Base-by-base conservation (phyloP, 1,140 invertebrate genomes). In the Armadillidium nasatum region DNA sequence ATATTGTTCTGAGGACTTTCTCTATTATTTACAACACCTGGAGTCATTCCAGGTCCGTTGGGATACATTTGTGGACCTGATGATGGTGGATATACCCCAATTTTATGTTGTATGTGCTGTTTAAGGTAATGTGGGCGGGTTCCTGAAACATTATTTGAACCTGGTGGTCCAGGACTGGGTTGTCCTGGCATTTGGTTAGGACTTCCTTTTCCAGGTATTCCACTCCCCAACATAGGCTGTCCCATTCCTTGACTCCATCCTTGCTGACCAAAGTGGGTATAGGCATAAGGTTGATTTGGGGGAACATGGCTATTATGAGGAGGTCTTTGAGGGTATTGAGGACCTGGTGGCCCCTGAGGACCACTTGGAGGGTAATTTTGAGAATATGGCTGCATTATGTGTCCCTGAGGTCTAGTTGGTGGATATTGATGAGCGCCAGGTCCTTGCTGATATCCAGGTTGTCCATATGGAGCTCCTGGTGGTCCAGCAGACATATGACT, bases 1-100 rank as follows among this genome's bases (percentile, higher is more conserved):
- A 77, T 84, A 84, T 83, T 88, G 88, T 79, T 88, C 86, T 83
- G 79, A 11, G 76, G 88, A 87, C 84, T 90, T 89, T 83, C 90
- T 88, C 84, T 89, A 87, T 33, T 79, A 76, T 79, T 73, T 22
- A 68, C 71, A 23, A 69, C 44, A 44, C 77, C 77, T n/a, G 60
- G 69, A 50, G 74, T 73, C 71, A 80, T 79, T 22, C 70, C 79
- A 10, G 78, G 77, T 11, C 75, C 82, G 77, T 78, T 79, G 72
- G 78, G 76, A 69, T 79, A 81, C 76, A 80, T 81, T 72, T 80
- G 79, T 22, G 79, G 76, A 19, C 71, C 76, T 22, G 70, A 60
- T 21, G 73, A 67, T 15, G 72, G 76, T 45, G 70, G 66, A 73
- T 80, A 80, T 11, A 60, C 73, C n/a, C 73, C 68, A 73, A 83